A percentile compares a stretch with the other conserved stretches of the same genome.
phyloP scores from a whole-genome alignment of 2,113 vertebrate species.

The Nibea albiflora region DNA sequence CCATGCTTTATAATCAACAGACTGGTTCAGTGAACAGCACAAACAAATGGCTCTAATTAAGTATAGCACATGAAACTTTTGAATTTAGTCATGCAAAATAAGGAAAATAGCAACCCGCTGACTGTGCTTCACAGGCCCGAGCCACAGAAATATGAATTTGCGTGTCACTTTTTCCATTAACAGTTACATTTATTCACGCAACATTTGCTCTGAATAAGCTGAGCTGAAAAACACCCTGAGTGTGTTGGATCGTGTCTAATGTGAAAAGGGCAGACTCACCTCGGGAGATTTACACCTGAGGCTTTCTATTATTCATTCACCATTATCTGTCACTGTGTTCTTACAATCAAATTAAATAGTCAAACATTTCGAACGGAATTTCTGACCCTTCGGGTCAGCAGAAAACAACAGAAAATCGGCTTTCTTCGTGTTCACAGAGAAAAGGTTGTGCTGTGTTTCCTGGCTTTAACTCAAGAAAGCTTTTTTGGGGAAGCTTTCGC shows the following conservation, averaged over 20 bases:
- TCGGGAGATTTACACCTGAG: conserved; percentile 23
- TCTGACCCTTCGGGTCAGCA: conserved; percentile 7
- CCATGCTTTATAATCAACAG: not conserved
- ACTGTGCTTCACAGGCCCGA: conserved; percentile 9
- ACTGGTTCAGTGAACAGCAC: not conserved
- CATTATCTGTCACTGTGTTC: conserved; percentile 14
- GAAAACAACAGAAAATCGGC: not conserved
- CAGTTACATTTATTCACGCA: conserved; percentile 50
- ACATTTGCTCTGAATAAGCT: conserved; percentile 47
- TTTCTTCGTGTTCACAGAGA: no score
- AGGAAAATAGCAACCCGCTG: conserved; percentile 17
- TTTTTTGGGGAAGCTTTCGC: not conserved
- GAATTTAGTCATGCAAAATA: conserved; percentile 8
- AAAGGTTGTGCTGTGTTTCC: not conserved
- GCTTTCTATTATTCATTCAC: conserved; percentile 33
- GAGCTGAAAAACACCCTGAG: conserved; percentile 44
- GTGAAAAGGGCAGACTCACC: conserved; percentile 45
- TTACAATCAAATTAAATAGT: conserved; percentile 32
- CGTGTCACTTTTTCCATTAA: conserved; percentile 28
- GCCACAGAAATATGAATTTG: conserved; percentile 15
- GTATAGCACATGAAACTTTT: not conserved
- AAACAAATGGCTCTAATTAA: not conserved
- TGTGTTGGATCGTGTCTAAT: conserved; percentile 52
- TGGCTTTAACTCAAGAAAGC: not conserved
- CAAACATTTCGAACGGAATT: not conserved